These are phyloP conservation scores for Amniataba percoides DNA, from an alignment of 2,797 vertebrate species.

Conservation along the genomic window DNA sequence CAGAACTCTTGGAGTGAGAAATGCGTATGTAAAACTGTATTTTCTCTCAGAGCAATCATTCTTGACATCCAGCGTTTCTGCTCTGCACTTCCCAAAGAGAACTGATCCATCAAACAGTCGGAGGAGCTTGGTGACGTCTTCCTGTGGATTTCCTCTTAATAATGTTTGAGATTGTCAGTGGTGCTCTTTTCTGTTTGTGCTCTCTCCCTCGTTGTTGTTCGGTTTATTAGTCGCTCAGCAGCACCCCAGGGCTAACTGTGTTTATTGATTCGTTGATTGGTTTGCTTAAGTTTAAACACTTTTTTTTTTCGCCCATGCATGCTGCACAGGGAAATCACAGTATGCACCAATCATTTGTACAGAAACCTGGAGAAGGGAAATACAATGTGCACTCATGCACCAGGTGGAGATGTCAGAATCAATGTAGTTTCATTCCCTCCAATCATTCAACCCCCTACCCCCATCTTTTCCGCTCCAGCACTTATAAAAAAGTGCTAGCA, in stretches of 20 bases:
- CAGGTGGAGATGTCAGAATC: conserved; percentile 61
- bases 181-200: conserved; percentile 37
- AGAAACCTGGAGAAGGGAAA: conserved; percentile 42
- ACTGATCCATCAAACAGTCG: conserved; percentile 39
- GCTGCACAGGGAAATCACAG: conserved; percentile 65
- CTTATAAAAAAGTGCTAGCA: not conserved
- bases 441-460: conserved; percentile 33
- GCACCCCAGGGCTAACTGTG: conserved; percentile 46
- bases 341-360: conserved; percentile 33
- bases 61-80: conserved; percentile 17
- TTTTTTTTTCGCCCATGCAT: conserved; percentile 22
- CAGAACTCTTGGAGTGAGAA: not conserved
- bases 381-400: conserved; percentile 43
- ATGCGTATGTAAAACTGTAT: conserved; percentile 4
- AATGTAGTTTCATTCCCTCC: conserved; percentile 54
- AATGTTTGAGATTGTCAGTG: conserved; percentile 47
- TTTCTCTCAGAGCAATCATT: conserved; percentile 9
- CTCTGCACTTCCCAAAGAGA: not conserved
- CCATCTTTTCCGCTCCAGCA: conserved; percentile 25
- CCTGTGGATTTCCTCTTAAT: conserved; percentile 42
- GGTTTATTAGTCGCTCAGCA: conserved; percentile 61
- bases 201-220: conserved; percentile 39
- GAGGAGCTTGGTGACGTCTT: conserved; percentile 26
- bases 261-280: conserved; percentile 75
- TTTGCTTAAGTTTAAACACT: conserved; percentile 72